A percentile compares a stretch with the other conserved stretches of the same genome.
Evolutionary conservation across 2,797 vertebrate species (phyloP).

Genomic region (Meda fulgida): DNA sequence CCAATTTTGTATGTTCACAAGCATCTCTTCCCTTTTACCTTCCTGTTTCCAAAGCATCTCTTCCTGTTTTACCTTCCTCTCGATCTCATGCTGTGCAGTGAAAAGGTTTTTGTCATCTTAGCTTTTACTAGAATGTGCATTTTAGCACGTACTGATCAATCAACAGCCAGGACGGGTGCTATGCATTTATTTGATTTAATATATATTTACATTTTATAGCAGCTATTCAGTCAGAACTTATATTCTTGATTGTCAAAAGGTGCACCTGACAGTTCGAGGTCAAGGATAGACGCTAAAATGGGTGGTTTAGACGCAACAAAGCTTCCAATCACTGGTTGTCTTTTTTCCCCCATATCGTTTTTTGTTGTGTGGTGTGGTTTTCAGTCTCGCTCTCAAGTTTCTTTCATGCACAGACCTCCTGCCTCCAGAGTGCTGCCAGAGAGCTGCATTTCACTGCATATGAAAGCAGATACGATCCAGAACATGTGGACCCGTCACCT

Average conservation of each 20-base stretch:
- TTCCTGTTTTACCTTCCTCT: constrained; percentile 9
- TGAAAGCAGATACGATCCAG: constrained; percentile 53
- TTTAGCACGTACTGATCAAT: not conserved
- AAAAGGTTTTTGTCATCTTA: not conserved
- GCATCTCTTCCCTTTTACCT: constrained; percentile 11
- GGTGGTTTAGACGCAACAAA: constrained; percentile 36
- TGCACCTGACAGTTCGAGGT: constrained; percentile 29
- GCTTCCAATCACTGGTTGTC: constrained; percentile 50
- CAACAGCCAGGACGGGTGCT: not conserved
- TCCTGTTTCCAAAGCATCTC: constrained; percentile 19
- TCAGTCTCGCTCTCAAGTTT: constrained; percentile 49
- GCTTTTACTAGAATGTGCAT: not conserved
- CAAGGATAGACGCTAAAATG: constrained; percentile 46
- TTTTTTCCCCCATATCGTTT: constrained; percentile 34
- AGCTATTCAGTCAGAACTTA: not conserved
- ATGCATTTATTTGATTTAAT: not conserved
- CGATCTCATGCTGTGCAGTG: not conserved
- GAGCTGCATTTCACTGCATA: constrained; percentile 50
- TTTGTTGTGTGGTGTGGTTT: constrained; percentile 53
- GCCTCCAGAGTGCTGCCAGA: constrained; percentile 37
- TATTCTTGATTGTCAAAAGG: constrained; percentile 19
- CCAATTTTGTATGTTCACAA: not conserved
- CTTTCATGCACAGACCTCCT: constrained; percentile 37
- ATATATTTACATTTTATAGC: not conserved
- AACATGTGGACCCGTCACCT: constrained; percentile 49